These are phyloP conservation scores for Leptopilina clavipes DNA, from an alignment of 1,140 invertebrate genomes.

Conservation along the genomic window DNA sequence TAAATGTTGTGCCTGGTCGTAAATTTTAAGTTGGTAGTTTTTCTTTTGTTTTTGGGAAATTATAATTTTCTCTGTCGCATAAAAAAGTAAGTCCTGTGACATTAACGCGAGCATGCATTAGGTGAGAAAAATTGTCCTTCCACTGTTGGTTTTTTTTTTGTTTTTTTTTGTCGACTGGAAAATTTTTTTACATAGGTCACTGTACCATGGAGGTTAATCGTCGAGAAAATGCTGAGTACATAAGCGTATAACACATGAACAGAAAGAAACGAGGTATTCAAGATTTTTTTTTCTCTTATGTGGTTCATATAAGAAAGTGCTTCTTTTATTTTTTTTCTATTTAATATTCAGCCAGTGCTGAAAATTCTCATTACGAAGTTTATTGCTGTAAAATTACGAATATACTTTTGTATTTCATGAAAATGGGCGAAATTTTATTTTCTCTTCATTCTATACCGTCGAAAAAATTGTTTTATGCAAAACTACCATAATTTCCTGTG, in stretches of 20 bases:
- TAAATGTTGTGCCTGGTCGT: no score
- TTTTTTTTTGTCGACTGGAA: conserved; percentile 46
- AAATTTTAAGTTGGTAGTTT: conserved; percentile 18
- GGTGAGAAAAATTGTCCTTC: conserved; percentile 67
- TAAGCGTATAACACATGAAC: conserved; percentile 40
- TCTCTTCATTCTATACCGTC: neutral
- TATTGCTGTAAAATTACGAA: conserved; percentile 9
- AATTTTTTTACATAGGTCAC: conserved; percentile 61
- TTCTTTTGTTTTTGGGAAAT: conserved; percentile 54
- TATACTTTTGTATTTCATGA: neutral
- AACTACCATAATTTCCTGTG: no score
- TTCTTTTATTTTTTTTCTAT: neutral
- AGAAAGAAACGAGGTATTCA: neutral
- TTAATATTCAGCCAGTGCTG: neutral
- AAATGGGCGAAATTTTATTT: neutral
- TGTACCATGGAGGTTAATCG: conserved; percentile 64
- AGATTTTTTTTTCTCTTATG: neutral
- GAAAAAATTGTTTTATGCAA: no score
- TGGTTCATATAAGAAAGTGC: neutral
- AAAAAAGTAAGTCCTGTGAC: conserved; percentile 67
- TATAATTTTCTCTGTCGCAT: conserved; percentile 68
- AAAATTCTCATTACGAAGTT: neutral
- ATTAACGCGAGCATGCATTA: conserved; percentile 72
- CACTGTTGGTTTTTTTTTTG: conserved; percentile 20
- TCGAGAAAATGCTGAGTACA: conserved; percentile 68